Base-by-base conservation (phyloP, 2,888 invertebrate species). In the Fragum whitleyi region DNA sequence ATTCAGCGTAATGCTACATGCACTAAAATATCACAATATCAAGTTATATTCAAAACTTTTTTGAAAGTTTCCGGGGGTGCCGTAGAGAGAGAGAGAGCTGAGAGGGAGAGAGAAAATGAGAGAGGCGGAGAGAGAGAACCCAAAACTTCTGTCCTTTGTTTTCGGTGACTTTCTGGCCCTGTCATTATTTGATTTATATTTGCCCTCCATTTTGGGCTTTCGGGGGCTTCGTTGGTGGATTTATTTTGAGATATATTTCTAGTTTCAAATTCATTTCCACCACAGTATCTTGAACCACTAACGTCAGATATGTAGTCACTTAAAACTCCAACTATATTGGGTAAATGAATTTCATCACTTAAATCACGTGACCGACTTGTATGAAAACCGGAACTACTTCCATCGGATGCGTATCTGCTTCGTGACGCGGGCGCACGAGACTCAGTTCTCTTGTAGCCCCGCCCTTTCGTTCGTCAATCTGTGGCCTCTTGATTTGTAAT, bases 291-390 rank as follows among this genome's bases (percentile, higher is more conserved):
- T 7, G 39, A 21, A 65, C 9, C 42, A 42, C 65, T 65, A 42
- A 65, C 23, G 42, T 65, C 42, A 65, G 21, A 14, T 21, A 39
- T 65, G 1, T 65, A 39, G 65, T 65, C 42, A 65, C 26, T 42
- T 26, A 65, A 42, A 14, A 36, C 65, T n/a, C 65, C 36, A n/a
- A 65, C 2, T 42, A 39, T 23, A 65, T n/a, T 65, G 2, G 65
- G 65, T 65, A 65, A 65, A 39, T 23, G 42, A 65, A 65, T 65
- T 21, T 65, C 42, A 21, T 65, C 65, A 42, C 65, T 65, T 16
- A 65, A 6, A 39, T 65, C 65, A 65, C 65, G 65, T 65, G 65
- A 39, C 26, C 65, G 65, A 42, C 36, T 65, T n/a, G 26, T 42
- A 26, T 65, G 65, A n/a, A 65, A 65, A 21, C 39, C 42, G 23